Evolutionary conservation across 2,113 vertebrate species (phyloP).

Genomic region (Willisornis vidua): DNA sequence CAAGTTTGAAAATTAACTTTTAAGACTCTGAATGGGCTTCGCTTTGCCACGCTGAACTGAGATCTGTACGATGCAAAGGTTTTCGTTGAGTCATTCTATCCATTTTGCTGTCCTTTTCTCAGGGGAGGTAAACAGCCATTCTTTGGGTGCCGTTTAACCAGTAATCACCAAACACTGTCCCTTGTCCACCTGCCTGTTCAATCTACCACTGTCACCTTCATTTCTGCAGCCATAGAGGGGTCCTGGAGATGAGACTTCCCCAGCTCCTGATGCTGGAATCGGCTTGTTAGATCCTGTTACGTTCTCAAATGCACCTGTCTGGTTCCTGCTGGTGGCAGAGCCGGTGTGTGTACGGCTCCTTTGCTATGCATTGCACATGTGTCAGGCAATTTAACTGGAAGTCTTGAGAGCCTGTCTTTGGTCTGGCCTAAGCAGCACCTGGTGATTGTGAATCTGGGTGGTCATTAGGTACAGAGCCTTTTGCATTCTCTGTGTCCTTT

Average conservation of each 20-base stretch:
- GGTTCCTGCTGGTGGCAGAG: background rate
- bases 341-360: rapidly evolving
- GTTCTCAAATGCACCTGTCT: background rate
- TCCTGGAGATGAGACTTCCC: background rate
- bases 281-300: background rate
- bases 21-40: background rate
- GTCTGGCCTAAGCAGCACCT: background rate
- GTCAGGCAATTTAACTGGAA: background rate
- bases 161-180: background rate
- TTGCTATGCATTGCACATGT: rapidly evolving
- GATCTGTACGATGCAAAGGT: rapidly evolving
- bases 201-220: rapidly evolving
- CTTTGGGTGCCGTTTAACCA: rapidly evolving
- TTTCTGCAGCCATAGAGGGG: rapidly evolving
- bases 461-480: background rate
- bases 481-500: background rate
- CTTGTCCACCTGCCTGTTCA: rapidly evolving
- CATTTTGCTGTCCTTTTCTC: background rate
- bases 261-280: rapidly evolving
- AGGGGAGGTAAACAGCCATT: rapidly evolving
- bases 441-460: background rate
- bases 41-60: background rate
- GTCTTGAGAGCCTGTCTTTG: background rate
- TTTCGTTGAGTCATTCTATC: background rate
- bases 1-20: background rate